Percentiles rank a stretch among this genome's conserved stretches.
Evolutionary conservation across 2,113 vertebrate genomes (phyloP).

Genomic region (Candoia aspera): DNA sequence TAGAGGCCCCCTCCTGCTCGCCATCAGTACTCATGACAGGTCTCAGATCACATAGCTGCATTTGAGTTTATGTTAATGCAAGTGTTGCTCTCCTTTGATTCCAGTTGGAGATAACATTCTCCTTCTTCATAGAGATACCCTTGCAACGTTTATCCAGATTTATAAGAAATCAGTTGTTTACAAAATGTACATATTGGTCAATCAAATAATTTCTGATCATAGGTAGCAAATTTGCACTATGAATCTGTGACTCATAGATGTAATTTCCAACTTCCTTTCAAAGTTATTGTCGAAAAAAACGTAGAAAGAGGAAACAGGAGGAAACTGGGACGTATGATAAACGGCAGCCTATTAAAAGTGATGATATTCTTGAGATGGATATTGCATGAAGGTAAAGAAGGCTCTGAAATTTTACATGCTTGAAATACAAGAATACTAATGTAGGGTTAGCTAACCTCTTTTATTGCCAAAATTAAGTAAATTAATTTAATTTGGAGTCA

Average conservation of each 20-base stretch:
- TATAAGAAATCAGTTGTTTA: not conserved
- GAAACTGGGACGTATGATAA: constrained; percentile 55
- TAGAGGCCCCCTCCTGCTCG: no score
- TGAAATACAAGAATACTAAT: not conserved
- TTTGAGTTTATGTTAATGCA: not conserved
- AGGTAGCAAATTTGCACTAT: not conserved
- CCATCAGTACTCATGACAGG: no score
- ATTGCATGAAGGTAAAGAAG: constrained; percentile 56
- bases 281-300: constrained; percentile 59
- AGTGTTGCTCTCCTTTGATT: not conserved
- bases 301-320: constrained; percentile 51
- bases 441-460: not conserved
- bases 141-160: not conserved
- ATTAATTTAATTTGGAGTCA: not conserved
- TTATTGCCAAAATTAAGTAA: not conserved
- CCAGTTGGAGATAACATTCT: not conserved
- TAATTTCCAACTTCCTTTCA: constrained; percentile 45
- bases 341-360: constrained; percentile 46
- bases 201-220: not conserved
- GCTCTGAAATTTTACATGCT: not conserved
- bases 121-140: not conserved
- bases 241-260: not conserved
- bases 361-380: constrained; percentile 61
- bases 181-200: not conserved
- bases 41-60: not conserved